Base-by-base conservation (phyloP, 2,888 invertebrate species). In the Calameuta idolon region DNA sequence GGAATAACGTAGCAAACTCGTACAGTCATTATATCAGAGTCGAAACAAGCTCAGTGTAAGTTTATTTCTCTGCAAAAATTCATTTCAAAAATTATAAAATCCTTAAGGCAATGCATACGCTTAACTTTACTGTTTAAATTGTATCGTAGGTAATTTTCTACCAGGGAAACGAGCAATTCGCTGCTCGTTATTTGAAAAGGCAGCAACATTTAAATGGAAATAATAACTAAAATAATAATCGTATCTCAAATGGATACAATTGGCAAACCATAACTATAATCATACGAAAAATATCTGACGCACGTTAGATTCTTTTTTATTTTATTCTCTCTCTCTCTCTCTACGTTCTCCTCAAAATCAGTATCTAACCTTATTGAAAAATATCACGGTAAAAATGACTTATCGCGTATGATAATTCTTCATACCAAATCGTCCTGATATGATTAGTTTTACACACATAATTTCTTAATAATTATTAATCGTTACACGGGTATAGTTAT, bases 31-130 rank as follows among this genome's bases (percentile, higher is more conserved):
- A 40, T 1, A 23, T 73, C 75, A 75, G 80, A 79, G 77, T 76
- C 81, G 79, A 79, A 85, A 84, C 75, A 86, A 86, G 85, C 83
- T 80, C 78, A 79, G 73, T 83, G 80, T 82, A 81, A 74, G 75
- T 86, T 85, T 85, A 84, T 85, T 86, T 83, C 83, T 69, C 84
- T 79, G 80, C 75, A 84, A 85, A 83, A 83, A 71, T 71, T 34
- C 33, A 31, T 33, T 71, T 71, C 71, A 15, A 71, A 71, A 71
- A 71, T 71, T 71, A 71, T 30, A 34, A 71, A 34, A 55, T 55
- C 23, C 55, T 55, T 55, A 55, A 55, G 55, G 55, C 55, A 40
- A 40, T 40, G 15, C 15, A 2, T 55, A 55, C 55, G 55, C 23
- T 55, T 55, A 55, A 23, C 55, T 23, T 55, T 23, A 55, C 23